A percentile compares a stretch with the other conserved stretches of the same genome.
Evolutionary conservation across 2,888 invertebrate species (phyloP).

Genomic region (Ochlodes sylvanus): DNA sequence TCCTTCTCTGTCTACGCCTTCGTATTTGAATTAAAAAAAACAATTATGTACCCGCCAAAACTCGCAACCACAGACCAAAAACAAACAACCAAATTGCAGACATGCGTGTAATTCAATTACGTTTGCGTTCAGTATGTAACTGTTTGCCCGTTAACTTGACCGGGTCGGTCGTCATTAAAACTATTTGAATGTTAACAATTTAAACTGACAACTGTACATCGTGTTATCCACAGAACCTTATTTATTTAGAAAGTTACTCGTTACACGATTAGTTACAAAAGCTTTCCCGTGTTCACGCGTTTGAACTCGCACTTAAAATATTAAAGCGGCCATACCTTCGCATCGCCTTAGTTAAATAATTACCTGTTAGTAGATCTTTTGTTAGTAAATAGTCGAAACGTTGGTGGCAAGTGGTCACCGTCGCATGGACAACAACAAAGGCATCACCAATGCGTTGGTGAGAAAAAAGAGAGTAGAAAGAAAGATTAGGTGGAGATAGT

Average conservation of each 20-base stretch:
- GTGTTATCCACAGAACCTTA: conserved; percentile 6
- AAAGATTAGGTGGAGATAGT: too few species aligned
- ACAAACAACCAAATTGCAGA: background rate
- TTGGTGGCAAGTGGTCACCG: too few species aligned
- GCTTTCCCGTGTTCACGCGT: conserved; percentile 3
- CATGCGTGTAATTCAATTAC: conserved; percentile 4
- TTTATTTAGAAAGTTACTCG: conserved; percentile 26
- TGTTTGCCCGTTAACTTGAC: conserved; percentile 11
- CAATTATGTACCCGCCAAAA: background rate
- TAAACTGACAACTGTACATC: conserved; percentile 20
- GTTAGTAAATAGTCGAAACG: too few species aligned
- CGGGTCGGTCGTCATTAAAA: conserved; percentile 24
- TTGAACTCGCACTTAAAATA: background rate
- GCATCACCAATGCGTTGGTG: too few species aligned
- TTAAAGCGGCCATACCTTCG: background rate
- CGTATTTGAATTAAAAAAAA: too few species aligned
- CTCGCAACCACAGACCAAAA: conserved; percentile 3
- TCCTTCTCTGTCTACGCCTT: too few species aligned
- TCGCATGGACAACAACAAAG: too few species aligned
- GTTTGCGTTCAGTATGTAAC: conserved; percentile 4
- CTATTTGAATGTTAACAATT: conserved; percentile 21
- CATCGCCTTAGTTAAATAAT: too few species aligned
- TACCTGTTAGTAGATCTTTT: too few species aligned
- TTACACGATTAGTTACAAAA: conserved; percentile 1
- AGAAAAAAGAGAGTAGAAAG: too few species aligned